Conservation (phyloP, 2,888 invertebrate genomes). For the Ennomos fuscantarius region DNA sequence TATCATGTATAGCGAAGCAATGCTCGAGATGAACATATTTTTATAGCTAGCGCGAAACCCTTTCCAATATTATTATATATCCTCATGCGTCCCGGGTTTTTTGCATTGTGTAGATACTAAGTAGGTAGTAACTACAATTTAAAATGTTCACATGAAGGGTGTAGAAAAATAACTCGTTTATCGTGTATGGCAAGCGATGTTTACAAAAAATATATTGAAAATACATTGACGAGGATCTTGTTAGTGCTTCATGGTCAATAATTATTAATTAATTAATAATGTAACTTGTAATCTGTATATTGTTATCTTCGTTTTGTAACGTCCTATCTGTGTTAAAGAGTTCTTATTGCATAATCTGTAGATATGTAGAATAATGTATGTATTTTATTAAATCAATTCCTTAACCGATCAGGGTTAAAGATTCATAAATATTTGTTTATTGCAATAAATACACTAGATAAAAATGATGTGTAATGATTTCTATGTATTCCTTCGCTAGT, state of each 20-base stretch:
- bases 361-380: conserved; percentile 8
- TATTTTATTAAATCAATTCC: conserved; percentile 22
- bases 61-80: conserved; percentile 10
- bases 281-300: background rate
- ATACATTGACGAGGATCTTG: conserved; percentile 12
- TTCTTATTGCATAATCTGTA: conserved; percentile 4
- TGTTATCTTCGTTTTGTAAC: background rate
- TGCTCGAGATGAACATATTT: conserved; percentile 19
- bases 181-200: background rate
- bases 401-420: conserved; percentile 45
- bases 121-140: background rate
- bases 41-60: conserved; percentile 25
- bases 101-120: background rate
- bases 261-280: background rate
- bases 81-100: conserved; percentile 8
- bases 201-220: conserved; percentile 14
- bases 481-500: no score
- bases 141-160: conserved; percentile 28
- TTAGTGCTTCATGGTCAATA: conserved; percentile 9
- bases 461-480: conserved; percentile 16
- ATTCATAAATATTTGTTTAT: conserved; percentile 45
- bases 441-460: conserved; percentile 41
- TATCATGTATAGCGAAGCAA: conserved; percentile 17
- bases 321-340: background rate
- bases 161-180: conserved; percentile 17